Evolutionary conservation across 2,113 vertebrate species (phyloP), one percentile per base, ranked within the genome.

Genomic region (Ornithorhynchus anatinus): DNA sequence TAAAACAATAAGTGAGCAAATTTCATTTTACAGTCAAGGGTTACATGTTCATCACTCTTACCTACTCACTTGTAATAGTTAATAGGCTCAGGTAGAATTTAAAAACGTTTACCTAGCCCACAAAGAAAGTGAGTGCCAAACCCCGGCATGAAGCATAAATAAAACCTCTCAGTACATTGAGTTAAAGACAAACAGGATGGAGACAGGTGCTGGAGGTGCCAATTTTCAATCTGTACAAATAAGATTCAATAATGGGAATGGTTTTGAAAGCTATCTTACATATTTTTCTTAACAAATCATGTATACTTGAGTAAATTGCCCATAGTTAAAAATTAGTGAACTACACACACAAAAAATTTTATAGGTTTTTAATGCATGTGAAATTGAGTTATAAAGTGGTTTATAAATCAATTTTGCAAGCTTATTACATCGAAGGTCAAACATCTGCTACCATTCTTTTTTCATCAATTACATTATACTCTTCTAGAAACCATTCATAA

Each of bases 401-500:
- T 81, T 68, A 64, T 59, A 84, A 79, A 89, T 82, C 20, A 83
- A 19, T 69, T 88, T 74, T 79, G 40, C 73, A 84, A 82, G 36
- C 31, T 64, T 82, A 84, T 81, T 88, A 63, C 27, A 79, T 31
- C 33, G 59, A 68, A 82, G 68, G 45, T 77, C 52, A 81, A 79
- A 54, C 19, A 48, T 50, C 25, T 59, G 33, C 23, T 84, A n/a
- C 31, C 75, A 57, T 54, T 82, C 5, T 69, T 59, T 85, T 79
- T 82, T 86, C 25, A 72, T 72, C 29, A 73, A 25, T 75, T 82
- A 59, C 22, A 43, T 11, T 64, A 39, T 42, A 23, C 35, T 59
- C 45, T 79, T 77, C 62, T 74, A 87, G 87, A 73, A 54, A 57
- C 42, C 77, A 84, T 82, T 86, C 75, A 81, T 64, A 85, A 53